Base-by-base conservation (phyloP, 1,140 invertebrate species). In the Leucophenga varia region DNA sequence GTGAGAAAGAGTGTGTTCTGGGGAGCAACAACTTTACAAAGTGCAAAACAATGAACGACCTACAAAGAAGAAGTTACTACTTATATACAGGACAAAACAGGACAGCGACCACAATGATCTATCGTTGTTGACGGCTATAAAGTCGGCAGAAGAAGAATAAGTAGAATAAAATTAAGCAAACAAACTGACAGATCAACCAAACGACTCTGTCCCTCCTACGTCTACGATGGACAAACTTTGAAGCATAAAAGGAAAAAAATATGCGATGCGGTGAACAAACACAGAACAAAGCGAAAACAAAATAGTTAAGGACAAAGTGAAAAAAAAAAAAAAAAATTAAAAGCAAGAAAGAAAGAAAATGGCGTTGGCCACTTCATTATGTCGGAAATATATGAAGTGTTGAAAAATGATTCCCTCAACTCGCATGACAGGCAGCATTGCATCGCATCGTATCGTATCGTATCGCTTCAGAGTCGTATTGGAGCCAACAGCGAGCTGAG, bases 401-500 rank as follows among this genome's bases (percentile, higher is more conserved):
- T 65, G 59, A 65, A 65, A 65, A 65, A 65, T 61, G 56, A 65
- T 63, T 67, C 63, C 63, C 63, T 67, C 59, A 47, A 53, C 56
- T 47, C 30, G 31, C 12, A 31, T 49, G 28, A 30, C 12, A 16
- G 48, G 43, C 18, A 21, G 31, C 38, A 43, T 19, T 28, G 54
- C 30, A 14, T 41, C 22, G 21, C 35, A 22, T 6, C 22, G 22
- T 25, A 25, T 6, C 22, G 22, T 6, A 25, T 5, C 5, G 22
- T 6, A 10, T 10, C 10, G 22, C 22, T 25, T 5, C 22, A 10
- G 22, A 6, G 22, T 25, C 10, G 22, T 25, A 10, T 6, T 25
- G 22, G 22, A 5, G 22, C 10, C 22, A 25, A 25, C 22, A 10
- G 10, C 5, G 22, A 6, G 5, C 22, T n/a, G n/a, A n/a, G n/a